Evolutionary conservation across 1,140 invertebrate species (phyloP).

Genomic region (Trachymyrmex cornetzi): DNA sequence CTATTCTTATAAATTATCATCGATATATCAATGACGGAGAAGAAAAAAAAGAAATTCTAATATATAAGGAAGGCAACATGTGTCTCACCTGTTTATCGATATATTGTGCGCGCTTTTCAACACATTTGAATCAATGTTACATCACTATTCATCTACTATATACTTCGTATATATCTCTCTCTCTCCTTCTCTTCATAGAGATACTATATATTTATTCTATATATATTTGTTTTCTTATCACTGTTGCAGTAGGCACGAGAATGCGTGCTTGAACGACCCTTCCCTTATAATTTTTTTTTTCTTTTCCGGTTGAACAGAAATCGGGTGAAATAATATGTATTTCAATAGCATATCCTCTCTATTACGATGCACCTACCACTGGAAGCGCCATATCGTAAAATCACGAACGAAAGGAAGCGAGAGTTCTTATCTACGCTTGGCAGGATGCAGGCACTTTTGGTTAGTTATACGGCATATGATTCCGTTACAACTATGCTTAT

Average conservation of each 20-base stretch:
- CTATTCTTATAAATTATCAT: slow-evolving; percentile 46
- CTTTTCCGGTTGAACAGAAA: slow-evolving; percentile 12
- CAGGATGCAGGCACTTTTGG: slow-evolving; percentile 54
- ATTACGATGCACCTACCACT: slow-evolving; percentile 25
- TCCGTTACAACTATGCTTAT: background rate
- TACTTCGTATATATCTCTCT: slow-evolving; percentile 16
- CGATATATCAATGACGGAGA: slow-evolving; percentile 3
- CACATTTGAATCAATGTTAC: background rate
- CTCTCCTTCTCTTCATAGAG: background rate
- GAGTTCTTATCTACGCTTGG: slow-evolving; percentile 46
- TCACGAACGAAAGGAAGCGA: slow-evolving; percentile 28
- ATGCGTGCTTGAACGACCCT: background rate
- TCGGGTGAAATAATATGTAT: slow-evolving; percentile 2
- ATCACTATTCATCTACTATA: slow-evolving; percentile 16
- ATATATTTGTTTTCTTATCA: slow-evolving; percentile 40
- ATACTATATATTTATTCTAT: slow-evolving; percentile 37
- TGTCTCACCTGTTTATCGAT: slow-evolving; percentile 13
- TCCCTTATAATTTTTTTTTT: background rate
- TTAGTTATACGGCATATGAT: slow-evolving; percentile 21
- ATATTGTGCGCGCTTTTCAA: slow-evolving; percentile 12
- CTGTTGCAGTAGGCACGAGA: slow-evolving; percentile 49
- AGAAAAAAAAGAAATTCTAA: background rate
- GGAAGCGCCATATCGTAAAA: slow-evolving; percentile 37
- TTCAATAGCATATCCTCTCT: background rate
- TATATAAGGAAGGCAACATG: slow-evolving; percentile 22